phyloP scores from a whole-genome alignment of 1,140 invertebrate genomes.

The Cotesia glomerata region DNA sequence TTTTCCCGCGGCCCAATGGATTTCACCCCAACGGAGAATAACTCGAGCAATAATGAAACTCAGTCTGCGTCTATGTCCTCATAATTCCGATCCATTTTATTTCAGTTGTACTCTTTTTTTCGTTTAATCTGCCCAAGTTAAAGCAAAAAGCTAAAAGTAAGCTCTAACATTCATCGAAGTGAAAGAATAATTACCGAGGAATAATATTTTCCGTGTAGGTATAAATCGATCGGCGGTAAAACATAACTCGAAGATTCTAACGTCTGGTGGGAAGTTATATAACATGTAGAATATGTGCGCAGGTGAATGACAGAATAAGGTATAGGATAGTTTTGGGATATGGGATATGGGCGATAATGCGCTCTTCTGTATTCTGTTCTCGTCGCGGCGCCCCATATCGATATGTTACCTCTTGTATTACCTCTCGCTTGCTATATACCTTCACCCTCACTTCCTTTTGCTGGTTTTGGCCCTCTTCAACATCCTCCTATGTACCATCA shows the following conservation, averaged over 20 bases:
- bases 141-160: too few species aligned
- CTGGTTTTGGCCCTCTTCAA: too few species aligned
- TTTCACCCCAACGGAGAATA: neutral
- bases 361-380: conserved; percentile 46
- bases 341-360: conserved; percentile 33
- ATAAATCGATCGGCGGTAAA: conserved; percentile 13
- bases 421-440: conserved; percentile 25
- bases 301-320: conserved; percentile 29
- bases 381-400: conserved; percentile 60
- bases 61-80: neutral
- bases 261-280: neutral
- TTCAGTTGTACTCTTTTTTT: neutral
- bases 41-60: neutral
- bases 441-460: neutral
- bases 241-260: neutral
- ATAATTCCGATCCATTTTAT: neutral
- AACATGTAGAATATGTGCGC: conserved; percentile 6
- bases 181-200: neutral
- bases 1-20: conserved; percentile 7
- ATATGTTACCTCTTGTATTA: conserved; percentile 52
- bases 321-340: conserved; percentile 15
- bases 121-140: too few species aligned
- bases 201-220: neutral
- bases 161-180: too few species aligned
- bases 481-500: too few species aligned